phyloP scores from a whole-genome alignment of 2,797 vertebrate species.

The Phoxinus dragarum region DNA sequence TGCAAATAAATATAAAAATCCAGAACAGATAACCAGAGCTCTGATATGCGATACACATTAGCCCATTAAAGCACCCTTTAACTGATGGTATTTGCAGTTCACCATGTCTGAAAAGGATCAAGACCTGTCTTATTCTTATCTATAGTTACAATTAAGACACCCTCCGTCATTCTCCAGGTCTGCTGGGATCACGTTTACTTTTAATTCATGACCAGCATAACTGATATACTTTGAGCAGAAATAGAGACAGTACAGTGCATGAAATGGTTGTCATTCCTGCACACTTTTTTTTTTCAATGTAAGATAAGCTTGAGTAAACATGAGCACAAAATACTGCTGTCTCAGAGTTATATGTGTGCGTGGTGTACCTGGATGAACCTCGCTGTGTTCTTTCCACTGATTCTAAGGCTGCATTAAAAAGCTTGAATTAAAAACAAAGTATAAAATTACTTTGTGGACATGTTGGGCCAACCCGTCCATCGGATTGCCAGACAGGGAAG shows the following conservation, averaged over 20 bases:
- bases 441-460: too few species aligned
- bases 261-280: conserved; percentile 67
- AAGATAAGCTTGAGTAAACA: conserved; percentile 67
- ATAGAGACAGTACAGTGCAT: conserved; percentile 53
- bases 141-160: conserved; percentile 84
- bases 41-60: conserved; percentile 61
- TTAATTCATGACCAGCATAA: conserved; percentile 79
- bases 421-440: neutral
- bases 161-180: conserved; percentile 64
- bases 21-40: conserved; percentile 34
- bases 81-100: conserved; percentile 80
- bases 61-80: conserved; percentile 57
- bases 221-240: conserved; percentile 62
- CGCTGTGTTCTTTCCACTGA: neutral
- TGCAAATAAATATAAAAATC: neutral
- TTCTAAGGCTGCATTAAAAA: neutral
- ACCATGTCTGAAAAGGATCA: conserved; percentile 78
- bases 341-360: conserved; percentile 13
- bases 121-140: conserved; percentile 82
- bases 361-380: neutral
- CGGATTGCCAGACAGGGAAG: too few species aligned
- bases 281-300: conserved; percentile 57
- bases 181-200: conserved; percentile 71
- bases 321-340: conserved; percentile 51
- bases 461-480: too few species aligned